Percentiles rank a stretch among this genome's conserved stretches.
Conservation (phyloP, 1,140 invertebrate genomes). For the Rhizoglyphus robini region DNA sequence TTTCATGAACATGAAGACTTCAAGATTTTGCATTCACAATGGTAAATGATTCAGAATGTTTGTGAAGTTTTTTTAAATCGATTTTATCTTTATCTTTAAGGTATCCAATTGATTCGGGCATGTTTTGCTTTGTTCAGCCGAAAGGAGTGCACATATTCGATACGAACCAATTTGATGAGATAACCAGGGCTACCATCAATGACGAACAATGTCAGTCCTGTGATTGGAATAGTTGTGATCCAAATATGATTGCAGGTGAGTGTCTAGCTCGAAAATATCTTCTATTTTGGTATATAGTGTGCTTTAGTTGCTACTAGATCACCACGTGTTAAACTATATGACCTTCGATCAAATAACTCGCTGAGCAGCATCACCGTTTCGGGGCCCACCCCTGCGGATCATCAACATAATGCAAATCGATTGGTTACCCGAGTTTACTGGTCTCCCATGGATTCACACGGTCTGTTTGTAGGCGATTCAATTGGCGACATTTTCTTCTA, state of each 20-base stretch:
- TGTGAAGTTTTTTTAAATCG: not conserved
- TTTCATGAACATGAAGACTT: not conserved
- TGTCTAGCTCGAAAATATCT: not conserved
- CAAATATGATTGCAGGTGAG: not conserved
- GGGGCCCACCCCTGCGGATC: too few relatives aligned
- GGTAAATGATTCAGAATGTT: too few relatives aligned
- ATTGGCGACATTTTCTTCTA: not conserved
- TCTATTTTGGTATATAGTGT: not conserved
- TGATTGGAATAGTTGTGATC: constrained; percentile 15
- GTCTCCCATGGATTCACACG: not conserved
- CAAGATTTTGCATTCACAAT: too few relatives aligned
- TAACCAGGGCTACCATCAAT: not conserved
- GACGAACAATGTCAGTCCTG: not conserved
- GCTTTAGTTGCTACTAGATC: not conserved
- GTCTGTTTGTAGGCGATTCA: not conserved
- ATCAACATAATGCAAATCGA: too few relatives aligned
- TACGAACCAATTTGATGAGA: not conserved
- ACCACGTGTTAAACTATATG: not conserved
- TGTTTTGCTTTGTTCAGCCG: not conserved
- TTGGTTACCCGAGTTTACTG: not conserved
- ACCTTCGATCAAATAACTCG: not conserved
- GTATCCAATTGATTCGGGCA: constrained; percentile 16
- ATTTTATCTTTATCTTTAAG: not conserved
- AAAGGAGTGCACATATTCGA: not conserved
- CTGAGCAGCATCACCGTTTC: too few relatives aligned